phyloP scores from a whole-genome alignment of 2,797 vertebrate genomes.

The Taenioides sp. region DNA sequence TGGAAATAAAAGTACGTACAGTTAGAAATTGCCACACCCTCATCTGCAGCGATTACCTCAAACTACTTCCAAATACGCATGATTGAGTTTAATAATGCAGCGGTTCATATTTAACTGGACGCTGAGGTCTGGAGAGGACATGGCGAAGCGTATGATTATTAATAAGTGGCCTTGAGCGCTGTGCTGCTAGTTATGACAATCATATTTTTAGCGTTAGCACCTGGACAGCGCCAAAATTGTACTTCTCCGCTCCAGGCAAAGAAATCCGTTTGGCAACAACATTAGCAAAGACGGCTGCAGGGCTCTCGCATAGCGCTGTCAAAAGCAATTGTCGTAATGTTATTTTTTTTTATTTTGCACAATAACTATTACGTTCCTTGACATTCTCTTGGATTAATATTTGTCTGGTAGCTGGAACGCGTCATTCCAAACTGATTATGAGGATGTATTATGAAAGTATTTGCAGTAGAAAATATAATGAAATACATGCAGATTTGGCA shows the following conservation, averaged over 20 bases:
- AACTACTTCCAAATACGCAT: too few relatives aligned
- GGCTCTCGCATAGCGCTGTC: conserved; percentile 42
- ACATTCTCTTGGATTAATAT: conserved; percentile 52
- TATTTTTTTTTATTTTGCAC: conserved; percentile 39
- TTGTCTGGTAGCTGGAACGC: conserved; percentile 31
- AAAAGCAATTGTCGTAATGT: conserved; percentile 33
- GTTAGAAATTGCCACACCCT: too few relatives aligned
- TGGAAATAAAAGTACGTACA: too few relatives aligned
- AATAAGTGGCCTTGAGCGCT: conserved; percentile 6
- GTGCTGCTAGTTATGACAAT: conserved; percentile 10
- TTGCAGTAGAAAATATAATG: conserved; percentile 17
- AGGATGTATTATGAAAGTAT: conserved; percentile 18
- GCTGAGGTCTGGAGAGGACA: neutral
- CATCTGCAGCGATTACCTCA: too few relatives aligned
- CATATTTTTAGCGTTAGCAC: conserved; percentile 23
- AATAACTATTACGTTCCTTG: conserved; percentile 55
- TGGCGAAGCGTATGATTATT: neutral
- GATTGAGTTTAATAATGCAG: too few relatives aligned
- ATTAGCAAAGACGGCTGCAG: conserved; percentile 43
- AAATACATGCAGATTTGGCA: conserved; percentile 10
- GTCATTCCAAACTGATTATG: conserved; percentile 19
- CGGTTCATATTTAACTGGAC: neutral
- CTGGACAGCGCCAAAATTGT: conserved; percentile 20
- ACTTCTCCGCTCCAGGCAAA: conserved; percentile 22
- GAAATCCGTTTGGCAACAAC: conserved; percentile 34